Percentiles rank a stretch among this genome's conserved stretches.
Evolutionary conservation across 1,140 invertebrate species (phyloP).

Genomic region (Cryptotermes secundus): DNA sequence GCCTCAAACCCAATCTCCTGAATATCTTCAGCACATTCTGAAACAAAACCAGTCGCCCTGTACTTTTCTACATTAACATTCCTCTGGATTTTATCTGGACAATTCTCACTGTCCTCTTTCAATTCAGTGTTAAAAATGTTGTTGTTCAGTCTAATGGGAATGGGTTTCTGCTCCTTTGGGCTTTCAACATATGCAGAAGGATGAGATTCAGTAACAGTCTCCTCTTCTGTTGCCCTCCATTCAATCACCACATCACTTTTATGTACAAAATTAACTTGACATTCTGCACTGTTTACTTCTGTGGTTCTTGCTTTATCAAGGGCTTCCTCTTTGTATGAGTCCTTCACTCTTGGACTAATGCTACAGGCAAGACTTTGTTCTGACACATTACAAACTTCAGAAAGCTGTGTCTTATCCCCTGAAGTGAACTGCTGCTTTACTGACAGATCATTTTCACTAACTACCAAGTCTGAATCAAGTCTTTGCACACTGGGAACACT

Average conservation of each 20-base stretch:
- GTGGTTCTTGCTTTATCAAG: neutral
- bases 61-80: neutral
- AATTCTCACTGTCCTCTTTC: neutral
- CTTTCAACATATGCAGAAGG: neutral
- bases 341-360: neutral
- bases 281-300: neutral
- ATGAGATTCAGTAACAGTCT: neutral
- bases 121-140: neutral
- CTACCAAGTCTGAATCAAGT: neutral
- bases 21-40: neutral
- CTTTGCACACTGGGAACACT: neutral
- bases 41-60: neutral
- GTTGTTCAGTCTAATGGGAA: neutral
- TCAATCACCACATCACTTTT: neutral
- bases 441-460: neutral
- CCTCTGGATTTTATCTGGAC: neutral
- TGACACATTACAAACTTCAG: neutral
- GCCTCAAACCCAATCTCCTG: constrained; percentile 9
- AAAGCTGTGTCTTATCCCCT: neutral
- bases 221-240: neutral
- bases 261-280: neutral
- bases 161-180: neutral
- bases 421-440: neutral
- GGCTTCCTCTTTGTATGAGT: neutral
- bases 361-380: neutral